These are phyloP conservation scores for Chrysodeixis includens DNA, from an alignment of 2,888 invertebrate species.

Conservation along the genomic window DNA sequence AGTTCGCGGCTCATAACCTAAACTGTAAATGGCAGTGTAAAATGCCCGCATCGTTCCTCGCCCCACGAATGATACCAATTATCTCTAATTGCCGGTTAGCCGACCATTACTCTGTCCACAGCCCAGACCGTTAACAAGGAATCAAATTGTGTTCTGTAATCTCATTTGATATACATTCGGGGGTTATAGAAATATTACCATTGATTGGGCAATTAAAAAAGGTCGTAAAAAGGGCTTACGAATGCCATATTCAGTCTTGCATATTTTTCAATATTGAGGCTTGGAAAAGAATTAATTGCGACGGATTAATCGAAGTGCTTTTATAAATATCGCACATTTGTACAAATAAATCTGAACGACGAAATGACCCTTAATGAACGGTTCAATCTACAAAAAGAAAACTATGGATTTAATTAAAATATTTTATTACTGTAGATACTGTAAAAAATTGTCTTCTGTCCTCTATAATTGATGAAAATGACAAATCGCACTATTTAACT, in stretches of 20 bases:
- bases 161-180: slow-evolving; percentile 40
- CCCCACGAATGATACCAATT: slow-evolving; percentile 73
- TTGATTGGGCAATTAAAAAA: slow-evolving; percentile 32
- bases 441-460: no score
- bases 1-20: not conserved
- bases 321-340: not conserved
- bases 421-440: no score
- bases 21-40: slow-evolving; percentile 46
- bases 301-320: not conserved
- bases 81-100: slow-evolving; percentile 76
- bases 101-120: slow-evolving; percentile 52
- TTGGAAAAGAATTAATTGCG: not conserved
- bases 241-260: not conserved
- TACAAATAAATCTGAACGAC: not conserved
- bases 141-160: slow-evolving; percentile 54
- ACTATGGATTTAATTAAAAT: no score
- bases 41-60: slow-evolving; percentile 65
- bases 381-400: no score
- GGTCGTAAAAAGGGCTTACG: slow-evolving; percentile 8
- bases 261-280: not conserved
- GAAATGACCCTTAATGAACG: no score
- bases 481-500: not conserved
- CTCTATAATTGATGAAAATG: not conserved
- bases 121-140: slow-evolving; percentile 44
- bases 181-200: slow-evolving; percentile 26